These are phyloP conservation scores for Ianthella basta DNA, from an alignment of 37 sponge, comb jelly and placozoan species.

Conservation along the genomic window DNA sequence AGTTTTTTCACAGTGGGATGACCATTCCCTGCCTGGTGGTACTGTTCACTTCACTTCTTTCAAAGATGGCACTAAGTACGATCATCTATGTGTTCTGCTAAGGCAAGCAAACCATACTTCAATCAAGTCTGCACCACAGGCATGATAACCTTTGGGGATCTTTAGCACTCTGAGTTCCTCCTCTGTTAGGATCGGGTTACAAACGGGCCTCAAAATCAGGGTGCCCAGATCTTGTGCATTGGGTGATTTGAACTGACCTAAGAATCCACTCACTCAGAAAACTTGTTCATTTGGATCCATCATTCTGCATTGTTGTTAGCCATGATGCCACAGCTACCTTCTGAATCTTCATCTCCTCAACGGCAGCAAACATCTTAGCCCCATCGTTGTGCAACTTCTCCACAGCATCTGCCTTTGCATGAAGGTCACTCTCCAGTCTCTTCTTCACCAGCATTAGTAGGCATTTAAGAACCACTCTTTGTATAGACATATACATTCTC, in stretches of 20 bases:
- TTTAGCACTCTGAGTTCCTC: neutral
- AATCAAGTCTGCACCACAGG: neutral
- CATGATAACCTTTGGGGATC: neutral
- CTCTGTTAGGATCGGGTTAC: neutral
- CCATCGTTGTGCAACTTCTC: slow-evolving; percentile 12
- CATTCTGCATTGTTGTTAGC: slow-evolving; percentile 3
- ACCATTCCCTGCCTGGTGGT: neutral
- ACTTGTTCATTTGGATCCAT: slow-evolving; percentile 14
- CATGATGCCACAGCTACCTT: slow-evolving; percentile 3
- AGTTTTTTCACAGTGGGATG: neutral
- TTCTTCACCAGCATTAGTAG: slow-evolving; percentile 2
- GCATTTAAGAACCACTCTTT: neutral
- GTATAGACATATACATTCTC: neutral
- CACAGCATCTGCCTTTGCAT: slow-evolving; percentile 17
- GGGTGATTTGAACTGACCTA: neutral
- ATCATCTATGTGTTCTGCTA: neutral
- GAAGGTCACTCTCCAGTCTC: slow-evolving; percentile 10
- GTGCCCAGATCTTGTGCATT: slow-evolving; percentile 9
- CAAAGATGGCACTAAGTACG: neutral
- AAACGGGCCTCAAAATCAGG: neutral
- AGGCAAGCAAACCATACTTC: slow-evolving; percentile 12
- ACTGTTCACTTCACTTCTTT: neutral
- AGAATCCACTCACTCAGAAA: neutral
- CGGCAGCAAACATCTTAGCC: slow-evolving; percentile 7
- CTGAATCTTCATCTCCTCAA: slow-evolving; percentile 12